Base-by-base conservation (phyloP, 2,113 vertebrate genomes). In the Trematocara zebra region DNA sequence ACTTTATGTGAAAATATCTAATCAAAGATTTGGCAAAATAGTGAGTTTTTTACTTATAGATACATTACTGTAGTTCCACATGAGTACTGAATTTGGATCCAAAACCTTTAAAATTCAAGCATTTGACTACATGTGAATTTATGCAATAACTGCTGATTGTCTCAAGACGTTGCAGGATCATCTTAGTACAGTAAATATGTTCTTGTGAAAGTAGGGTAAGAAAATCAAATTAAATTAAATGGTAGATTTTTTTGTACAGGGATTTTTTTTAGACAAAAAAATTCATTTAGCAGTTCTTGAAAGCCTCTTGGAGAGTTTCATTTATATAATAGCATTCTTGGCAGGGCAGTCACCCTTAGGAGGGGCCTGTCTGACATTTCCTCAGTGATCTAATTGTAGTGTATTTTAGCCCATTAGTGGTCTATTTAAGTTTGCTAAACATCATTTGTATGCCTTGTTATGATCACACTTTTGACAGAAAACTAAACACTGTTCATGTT, bases 291-390 rank as follows among this genome's bases (percentile, higher is more conserved):
- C 15, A 83, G 69, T 56, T 74, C 82, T 72, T 81, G 52, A 91
- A 64, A 78, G 82, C 59, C 59, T 89, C 59, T 85, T 81, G 87
- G 85, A 88, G 74, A 67, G 51, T 85, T 94, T 92, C 44, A 93
- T 95, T 89, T 91, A 84, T 78, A 26, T 92, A 91, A 94, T 76
- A 83, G 93, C 85, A 89, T 93, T 95, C 85, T 92, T 94, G 93
- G 93, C 91, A 94, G 80, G 11, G 83, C 56, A 11, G 72, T 83
- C 7, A 12, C 26, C 33, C 35, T 42, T 90, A 64, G 49, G 64
- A 85, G 59, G 69, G 69, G 67, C 52, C 67, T 53, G 51, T 86
- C 42, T 86, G 88, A 87, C 59, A 57, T 87, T 88, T 83, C 88
- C 72, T 88, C 83, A 82, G 8, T 90, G 84, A 94, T 92, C 78